Percentiles rank a stretch among this genome's conserved stretches.
phyloP scores from a whole-genome alignment of 2,797 vertebrate species.

The Scomberomorus guttatus region DNA sequence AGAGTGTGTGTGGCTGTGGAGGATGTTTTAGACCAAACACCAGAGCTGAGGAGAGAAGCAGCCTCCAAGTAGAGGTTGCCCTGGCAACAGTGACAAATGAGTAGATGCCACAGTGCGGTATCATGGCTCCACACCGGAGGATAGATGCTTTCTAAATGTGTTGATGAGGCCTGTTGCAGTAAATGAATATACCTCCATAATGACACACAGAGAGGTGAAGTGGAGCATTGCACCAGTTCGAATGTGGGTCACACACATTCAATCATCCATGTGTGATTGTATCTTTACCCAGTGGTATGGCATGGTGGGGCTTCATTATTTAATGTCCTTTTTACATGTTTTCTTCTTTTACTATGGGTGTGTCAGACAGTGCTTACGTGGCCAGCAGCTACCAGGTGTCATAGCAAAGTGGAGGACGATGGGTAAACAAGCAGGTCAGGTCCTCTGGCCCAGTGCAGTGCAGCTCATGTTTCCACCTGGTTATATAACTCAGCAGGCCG shows the following conservation, averaged over 20 bases:
- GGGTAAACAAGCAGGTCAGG: constrained; percentile 40
- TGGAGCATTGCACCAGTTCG: constrained; percentile 51
- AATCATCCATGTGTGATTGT: constrained; percentile 68
- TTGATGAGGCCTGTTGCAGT: constrained; percentile 50
- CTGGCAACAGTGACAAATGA: constrained; percentile 63
- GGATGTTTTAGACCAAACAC: constrained; percentile 5
- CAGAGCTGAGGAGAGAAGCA: constrained; percentile 20
- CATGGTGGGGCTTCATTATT: constrained; percentile 14
- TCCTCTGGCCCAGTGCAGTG: constrained; percentile 31
- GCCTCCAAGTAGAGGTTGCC: constrained; percentile 54
- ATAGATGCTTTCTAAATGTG: constrained; percentile 48
- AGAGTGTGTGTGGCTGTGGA: background rate
- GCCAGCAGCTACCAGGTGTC: constrained; percentile 1
- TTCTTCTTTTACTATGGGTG: background rate
- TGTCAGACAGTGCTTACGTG: background rate
- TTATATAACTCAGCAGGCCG: constrained; percentile 64
- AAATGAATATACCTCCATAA: constrained; percentile 26
- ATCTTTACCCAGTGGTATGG: constrained; percentile 34
- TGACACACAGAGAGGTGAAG: constrained; percentile 50
- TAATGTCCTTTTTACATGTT: background rate
- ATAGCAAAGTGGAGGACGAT: constrained; percentile 2
- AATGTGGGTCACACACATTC: constrained; percentile 79
- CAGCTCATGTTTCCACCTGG: constrained; percentile 52
- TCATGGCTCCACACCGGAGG: constrained; percentile 40
- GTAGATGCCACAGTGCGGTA: constrained; percentile 55